phyloP scores from a whole-genome alignment of 2,888 invertebrate genomes.

The Patella ulyssiponensis region DNA sequence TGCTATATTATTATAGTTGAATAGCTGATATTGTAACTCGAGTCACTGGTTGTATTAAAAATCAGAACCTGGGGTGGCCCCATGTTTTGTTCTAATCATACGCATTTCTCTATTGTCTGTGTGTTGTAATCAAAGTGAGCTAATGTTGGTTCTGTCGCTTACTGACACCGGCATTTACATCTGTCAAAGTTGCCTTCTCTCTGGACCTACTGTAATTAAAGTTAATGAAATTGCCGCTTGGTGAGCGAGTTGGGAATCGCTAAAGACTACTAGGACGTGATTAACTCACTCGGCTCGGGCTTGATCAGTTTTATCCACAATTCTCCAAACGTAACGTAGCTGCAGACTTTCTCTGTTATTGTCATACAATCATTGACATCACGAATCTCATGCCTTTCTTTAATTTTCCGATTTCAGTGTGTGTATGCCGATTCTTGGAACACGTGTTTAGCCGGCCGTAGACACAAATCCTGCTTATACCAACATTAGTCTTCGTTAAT shows the following conservation, averaged over 20 bases:
- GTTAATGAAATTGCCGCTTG: slow-evolving; percentile 12
- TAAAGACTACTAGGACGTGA: slow-evolving; percentile 9
- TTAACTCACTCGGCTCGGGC: not conserved
- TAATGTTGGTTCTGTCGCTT: not conserved
- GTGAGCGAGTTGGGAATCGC: slow-evolving; percentile 11
- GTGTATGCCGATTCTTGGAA: slow-evolving; percentile 5
- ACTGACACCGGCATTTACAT: slow-evolving; percentile 11
- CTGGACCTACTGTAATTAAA: slow-evolving; percentile 12
- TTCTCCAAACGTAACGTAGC: not conserved
- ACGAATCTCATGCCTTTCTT: slow-evolving; percentile 12
- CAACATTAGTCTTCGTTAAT: slow-evolving; percentile 13
- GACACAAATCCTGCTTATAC: slow-evolving; percentile 5
- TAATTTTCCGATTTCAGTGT: slow-evolving; percentile 6
- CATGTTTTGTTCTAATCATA: not conserved
- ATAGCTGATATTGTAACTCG: not conserved
- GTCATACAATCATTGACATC: slow-evolving; percentile 4
- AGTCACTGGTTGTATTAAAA: not conserved
- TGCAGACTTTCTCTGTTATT: slow-evolving; percentile 7
- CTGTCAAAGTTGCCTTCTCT: slow-evolving; percentile 12
- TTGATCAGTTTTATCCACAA: slow-evolving; percentile 11
- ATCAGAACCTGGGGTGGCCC: not conserved
- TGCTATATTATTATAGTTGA: slow-evolving; percentile 1
- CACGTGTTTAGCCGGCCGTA: slow-evolving; percentile 5
- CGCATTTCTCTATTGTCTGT: slow-evolving; percentile 5
- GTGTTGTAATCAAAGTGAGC: slow-evolving; percentile 1